Conservation (phyloP, 2,797 vertebrate species). For the Cirrhinus mrigala region DNA sequence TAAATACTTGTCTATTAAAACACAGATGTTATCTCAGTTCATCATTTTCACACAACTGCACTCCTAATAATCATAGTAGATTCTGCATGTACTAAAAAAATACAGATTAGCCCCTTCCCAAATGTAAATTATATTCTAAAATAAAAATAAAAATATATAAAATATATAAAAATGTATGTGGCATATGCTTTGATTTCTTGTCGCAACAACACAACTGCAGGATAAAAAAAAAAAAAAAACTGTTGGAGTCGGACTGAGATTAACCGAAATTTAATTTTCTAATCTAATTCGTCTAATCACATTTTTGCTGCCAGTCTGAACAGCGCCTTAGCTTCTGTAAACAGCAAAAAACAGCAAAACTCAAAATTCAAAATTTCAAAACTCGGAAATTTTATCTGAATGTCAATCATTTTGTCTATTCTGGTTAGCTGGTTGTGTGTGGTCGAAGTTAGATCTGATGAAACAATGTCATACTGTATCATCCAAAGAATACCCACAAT, state of each 20-base stretch:
- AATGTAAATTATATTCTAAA: background rate
- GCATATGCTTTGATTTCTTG: background rate
- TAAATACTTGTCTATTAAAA: background rate
- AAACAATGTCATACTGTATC: constrained; percentile 1
- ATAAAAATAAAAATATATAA: too few species aligned
- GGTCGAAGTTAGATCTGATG: background rate
- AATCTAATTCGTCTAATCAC: background rate
- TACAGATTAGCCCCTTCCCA: background rate
- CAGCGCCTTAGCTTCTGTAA: background rate
- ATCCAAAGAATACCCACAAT: constrained; percentile 20
- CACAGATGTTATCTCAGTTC: constrained; percentile 13
- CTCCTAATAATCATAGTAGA: background rate
- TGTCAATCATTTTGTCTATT: background rate
- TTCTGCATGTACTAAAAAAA: background rate
- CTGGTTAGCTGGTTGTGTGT: background rate
- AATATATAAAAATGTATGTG: background rate
- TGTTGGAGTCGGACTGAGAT: background rate
- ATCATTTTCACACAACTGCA: constrained; percentile 2
- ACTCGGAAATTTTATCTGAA: background rate
- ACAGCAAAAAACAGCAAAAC: background rate
- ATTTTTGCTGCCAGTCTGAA: background rate
- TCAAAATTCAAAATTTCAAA: too few species aligned
- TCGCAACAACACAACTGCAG: background rate
- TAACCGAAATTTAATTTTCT: background rate
- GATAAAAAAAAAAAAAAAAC: background rate